Base-by-base conservation (phyloP, 2,113 vertebrate genomes). In the Chionomys nivalis region DNA sequence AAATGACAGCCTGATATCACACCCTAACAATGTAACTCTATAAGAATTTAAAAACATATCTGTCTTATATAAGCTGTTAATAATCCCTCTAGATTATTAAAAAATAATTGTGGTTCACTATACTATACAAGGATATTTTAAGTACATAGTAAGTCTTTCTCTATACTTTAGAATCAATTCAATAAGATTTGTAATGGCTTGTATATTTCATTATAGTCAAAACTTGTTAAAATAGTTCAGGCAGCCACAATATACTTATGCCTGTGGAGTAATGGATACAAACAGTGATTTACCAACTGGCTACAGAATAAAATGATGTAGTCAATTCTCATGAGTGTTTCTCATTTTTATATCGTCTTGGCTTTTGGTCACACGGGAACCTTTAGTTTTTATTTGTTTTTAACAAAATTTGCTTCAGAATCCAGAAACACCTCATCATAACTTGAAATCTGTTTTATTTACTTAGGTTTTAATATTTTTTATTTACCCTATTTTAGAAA, bases 401-500 rank as follows among this genome's bases (percentile, higher is more conserved):
- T 77, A 94, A 86, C 28, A 85, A 55, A 87, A 76, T 95, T 93
- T 28, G 0, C 36, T 79, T 47, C 7, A 33, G 61, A 26, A 79
- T 58, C 3, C 49, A 96, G 73, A 95, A 89, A n/a, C 55, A 0
- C 77, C 26, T 97, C 42, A 14, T 1, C 2, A n/a, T 55, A 0
- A 42, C 4, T 94, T 86, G 89, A 61, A 97, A 85, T 44, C 0
- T 94, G 63, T 94, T 94, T 97, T 95, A 24, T 94, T 96, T 94
- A 77, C 26, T 76, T 78, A 82, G 11, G 0, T 0, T 2, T 39
- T 75, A 52, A 79, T 19, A 3, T 36, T 91, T 83, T 89, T 97
- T 89, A 97, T 97, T 97, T 97, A 88, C 39, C 55, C 19, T 19
- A 8, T 89, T 94, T 96, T 7, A 89, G 63, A 76, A 97, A 95